Conservation (phyloP, 1,140 invertebrate species). For the Cotesia vestalis region DNA sequence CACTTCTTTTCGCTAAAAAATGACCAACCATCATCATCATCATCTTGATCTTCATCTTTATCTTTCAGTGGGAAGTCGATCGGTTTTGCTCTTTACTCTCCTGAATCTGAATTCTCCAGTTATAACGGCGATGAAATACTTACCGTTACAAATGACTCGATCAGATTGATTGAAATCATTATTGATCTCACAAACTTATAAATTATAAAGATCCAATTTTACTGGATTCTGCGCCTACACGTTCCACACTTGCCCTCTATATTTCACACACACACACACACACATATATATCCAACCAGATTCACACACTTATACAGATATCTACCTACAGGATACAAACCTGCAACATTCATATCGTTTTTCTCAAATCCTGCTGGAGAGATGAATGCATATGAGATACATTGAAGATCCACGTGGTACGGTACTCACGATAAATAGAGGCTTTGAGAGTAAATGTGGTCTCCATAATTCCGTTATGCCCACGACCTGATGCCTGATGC, state of each 20-base stretch:
- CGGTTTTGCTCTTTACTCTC: constrained; percentile 16
- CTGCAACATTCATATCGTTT: neutral
- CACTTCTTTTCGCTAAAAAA: too few relatives aligned
- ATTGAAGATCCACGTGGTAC: constrained; percentile 18
- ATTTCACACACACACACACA: neutral
- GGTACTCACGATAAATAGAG: constrained; percentile 38
- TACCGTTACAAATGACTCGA: constrained; percentile 37
- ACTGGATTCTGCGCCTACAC: constrained; percentile 31
- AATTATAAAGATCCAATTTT: constrained; percentile 11
- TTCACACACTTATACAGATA: neutral
- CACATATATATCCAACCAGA: neutral
- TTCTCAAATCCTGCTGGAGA: neutral
- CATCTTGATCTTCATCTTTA: too few relatives aligned
- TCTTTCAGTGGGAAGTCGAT: constrained; percentile 22
- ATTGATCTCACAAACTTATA: constrained; percentile 25
- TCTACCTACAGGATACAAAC: too few relatives aligned
- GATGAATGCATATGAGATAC: constrained; percentile 27
- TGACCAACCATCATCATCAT: too few relatives aligned
- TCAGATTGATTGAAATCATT: constrained; percentile 29
- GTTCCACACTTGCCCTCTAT: neutral
- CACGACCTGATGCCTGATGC: constrained; percentile 2
- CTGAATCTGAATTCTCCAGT: constrained; percentile 26
- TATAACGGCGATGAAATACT: constrained; percentile 34
- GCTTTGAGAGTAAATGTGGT: constrained; percentile 33
- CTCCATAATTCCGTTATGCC: constrained; percentile 35